Conservation (phyloP, 2,888 invertebrate species). For the Drosophila emarginata region DNA sequence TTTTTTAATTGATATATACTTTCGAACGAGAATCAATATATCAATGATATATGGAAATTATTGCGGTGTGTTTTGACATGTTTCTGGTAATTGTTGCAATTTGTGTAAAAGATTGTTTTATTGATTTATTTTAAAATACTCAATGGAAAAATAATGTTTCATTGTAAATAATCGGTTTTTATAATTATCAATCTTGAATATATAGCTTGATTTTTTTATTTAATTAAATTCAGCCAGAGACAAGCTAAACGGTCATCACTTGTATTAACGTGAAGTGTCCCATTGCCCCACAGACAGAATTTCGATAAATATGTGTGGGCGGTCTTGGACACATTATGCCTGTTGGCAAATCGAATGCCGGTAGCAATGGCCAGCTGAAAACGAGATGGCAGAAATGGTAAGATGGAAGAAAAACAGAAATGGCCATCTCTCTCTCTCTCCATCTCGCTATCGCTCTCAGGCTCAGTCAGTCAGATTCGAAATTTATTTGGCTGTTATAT, state of each 20-base stretch:
- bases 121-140: too few species aligned
- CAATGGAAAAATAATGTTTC: too few species aligned
- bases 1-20: too few species aligned
- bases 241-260: slow-evolving; percentile 5
- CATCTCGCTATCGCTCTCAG: slow-evolving; percentile 14
- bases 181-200: too few species aligned
- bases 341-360: slow-evolving; percentile 50
- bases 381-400: slow-evolving; percentile 44
- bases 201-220: too few species aligned
- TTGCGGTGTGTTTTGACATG: too few species aligned
- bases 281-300: background rate
- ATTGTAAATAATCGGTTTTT: too few species aligned
- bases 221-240: background rate
- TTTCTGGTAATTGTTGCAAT: too few species aligned
- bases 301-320: slow-evolving; percentile 8
- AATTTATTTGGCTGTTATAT: slow-evolving; percentile 33
- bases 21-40: too few species aligned
- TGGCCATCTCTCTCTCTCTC: slow-evolving; percentile 35
- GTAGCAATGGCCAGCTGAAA: slow-evolving; percentile 54
- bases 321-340: slow-evolving; percentile 9
- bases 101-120: too few species aligned
- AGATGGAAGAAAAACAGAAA: slow-evolving; percentile 35
- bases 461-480: too few species aligned
- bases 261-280: background rate
- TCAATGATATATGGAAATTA: too few species aligned